These are phyloP conservation scores for Zosterops lateralis DNA, from an alignment of 2,113 vertebrate species.

Conservation along the genomic window DNA sequence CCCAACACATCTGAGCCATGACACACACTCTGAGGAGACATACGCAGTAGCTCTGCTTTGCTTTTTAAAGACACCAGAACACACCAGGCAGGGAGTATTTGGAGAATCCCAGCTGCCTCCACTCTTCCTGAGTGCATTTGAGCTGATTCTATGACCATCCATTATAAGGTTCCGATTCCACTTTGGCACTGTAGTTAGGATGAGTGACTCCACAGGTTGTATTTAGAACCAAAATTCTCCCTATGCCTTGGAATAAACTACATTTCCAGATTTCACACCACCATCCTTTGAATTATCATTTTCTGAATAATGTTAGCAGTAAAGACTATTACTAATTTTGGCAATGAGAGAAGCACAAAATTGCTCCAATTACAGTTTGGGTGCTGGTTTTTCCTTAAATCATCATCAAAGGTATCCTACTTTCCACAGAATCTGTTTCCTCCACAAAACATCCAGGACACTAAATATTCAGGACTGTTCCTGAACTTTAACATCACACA, in stretches of 20 bases:
- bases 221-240: neutral
- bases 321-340: neutral
- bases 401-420: neutral
- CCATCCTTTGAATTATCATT: neutral
- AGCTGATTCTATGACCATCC: neutral
- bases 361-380: neutral
- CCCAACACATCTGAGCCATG: neutral
- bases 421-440: neutral
- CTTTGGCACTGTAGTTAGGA: neutral
- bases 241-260: neutral
- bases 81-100: neutral
- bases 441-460: neutral
- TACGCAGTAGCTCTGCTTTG: accelerated
- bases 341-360: neutral
- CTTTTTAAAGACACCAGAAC: neutral
- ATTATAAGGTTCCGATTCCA: neutral
- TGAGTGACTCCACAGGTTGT: neutral
- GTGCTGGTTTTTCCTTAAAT: neutral
- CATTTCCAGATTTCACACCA: neutral
- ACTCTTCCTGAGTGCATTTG: neutral
- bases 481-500: neutral
- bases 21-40: neutral
- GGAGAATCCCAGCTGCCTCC: neutral
- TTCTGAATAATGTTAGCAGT: neutral
- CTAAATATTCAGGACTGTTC: neutral